Percentiles rank a stretch among this genome's conserved stretches.
phyloP scores from a whole-genome alignment of 1,140 invertebrate genomes.

The Periplaneta americana region DNA sequence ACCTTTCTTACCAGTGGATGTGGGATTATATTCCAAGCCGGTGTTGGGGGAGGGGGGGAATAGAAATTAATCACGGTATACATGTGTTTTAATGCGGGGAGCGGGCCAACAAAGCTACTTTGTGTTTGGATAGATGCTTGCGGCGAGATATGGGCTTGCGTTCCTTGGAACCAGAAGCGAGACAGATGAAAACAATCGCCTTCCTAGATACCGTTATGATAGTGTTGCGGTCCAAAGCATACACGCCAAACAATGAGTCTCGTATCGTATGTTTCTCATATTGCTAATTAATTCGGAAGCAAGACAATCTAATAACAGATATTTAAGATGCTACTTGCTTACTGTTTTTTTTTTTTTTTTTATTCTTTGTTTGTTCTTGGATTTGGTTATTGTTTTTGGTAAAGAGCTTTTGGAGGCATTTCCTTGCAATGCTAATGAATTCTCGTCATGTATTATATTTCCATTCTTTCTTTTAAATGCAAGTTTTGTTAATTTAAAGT shows the following conservation, averaged over 20 bases:
- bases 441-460: too few species aligned
- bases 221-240: too few species aligned
- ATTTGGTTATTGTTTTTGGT: background rate
- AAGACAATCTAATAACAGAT: background rate
- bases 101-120: background rate
- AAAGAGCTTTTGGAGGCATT: too few species aligned
- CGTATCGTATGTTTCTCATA: background rate
- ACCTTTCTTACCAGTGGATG: too few species aligned
- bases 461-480: too few species aligned
- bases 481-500: too few species aligned
- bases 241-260: background rate
- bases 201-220: background rate
- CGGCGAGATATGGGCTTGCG: background rate
- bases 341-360: background rate
- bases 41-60: too few species aligned
- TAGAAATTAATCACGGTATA: background rate
- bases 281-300: background rate
- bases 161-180: background rate
- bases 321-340: background rate
- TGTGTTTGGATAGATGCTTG: background rate
- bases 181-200: background rate
- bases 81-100: background rate
- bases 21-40: too few species aligned
- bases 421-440: too few species aligned
- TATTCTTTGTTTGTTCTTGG: background rate